Evolutionary conservation across 2,797 vertebrate genomes (phyloP).

Genomic region (Pteropus rufus): DNA sequence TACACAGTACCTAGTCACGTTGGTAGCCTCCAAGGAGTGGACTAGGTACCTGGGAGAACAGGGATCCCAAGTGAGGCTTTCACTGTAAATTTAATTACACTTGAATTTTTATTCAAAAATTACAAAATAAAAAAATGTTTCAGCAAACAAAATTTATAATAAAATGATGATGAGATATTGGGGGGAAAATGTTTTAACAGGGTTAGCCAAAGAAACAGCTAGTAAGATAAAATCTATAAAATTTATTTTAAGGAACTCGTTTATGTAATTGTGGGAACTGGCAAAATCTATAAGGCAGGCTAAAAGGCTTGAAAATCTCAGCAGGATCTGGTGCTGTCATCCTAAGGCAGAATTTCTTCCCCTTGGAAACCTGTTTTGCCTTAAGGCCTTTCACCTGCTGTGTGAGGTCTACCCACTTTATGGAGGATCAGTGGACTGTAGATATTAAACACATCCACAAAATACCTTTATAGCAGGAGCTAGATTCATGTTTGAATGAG

Average conservation of each 20-base stretch:
- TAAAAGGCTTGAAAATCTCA: neutral
- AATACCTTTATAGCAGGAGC: neutral
- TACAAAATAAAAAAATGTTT: neutral
- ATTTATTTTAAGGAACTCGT: neutral
- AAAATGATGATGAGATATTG: neutral
- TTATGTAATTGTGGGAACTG: neutral
- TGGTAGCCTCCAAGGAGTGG: neutral
- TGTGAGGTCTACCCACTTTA: neutral
- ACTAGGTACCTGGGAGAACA: neutral
- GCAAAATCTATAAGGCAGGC: neutral
- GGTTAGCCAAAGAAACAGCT: neutral
- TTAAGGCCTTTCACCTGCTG: neutral
- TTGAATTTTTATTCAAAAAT: neutral
- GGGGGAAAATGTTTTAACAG: neutral
- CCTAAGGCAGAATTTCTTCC: neutral
- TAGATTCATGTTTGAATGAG: neutral
- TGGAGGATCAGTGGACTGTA: neutral
- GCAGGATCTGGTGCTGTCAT: neutral
- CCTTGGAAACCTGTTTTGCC: neutral
- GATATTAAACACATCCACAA: neutral
- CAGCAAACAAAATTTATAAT: neutral
- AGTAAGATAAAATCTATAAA: neutral
- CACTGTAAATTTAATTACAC: neutral
- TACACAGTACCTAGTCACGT: neutral
- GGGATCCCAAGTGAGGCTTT: neutral